A percentile compares a stretch with the other conserved stretches of the same genome.
These are phyloP conservation scores for Leucania comma DNA, from an alignment of 2,888 invertebrate species.

Conservation along the genomic window DNA sequence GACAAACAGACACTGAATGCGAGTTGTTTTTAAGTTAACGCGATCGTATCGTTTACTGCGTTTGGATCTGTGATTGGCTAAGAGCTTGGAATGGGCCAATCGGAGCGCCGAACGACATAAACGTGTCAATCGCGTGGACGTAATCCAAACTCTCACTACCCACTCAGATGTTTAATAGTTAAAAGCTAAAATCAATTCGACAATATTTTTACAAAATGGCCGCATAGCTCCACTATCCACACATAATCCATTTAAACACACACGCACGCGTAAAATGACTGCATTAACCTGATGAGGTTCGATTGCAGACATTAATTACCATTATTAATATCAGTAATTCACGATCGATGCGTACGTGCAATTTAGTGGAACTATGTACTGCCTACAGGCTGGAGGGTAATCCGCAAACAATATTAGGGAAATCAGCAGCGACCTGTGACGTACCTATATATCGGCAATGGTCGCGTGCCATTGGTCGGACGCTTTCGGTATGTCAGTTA, in stretches of 20 bases:
- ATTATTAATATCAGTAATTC: conserved; percentile 73
- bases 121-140: too few species aligned
- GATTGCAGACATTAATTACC: conserved; percentile 77
- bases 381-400: conserved; percentile 59
- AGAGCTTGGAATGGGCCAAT: too few species aligned
- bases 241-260: conserved; percentile 54
- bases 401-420: conserved; percentile 75
- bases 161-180: background rate
- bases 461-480: conserved; percentile 47
- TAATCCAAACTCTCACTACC: too few species aligned
- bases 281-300: conserved; percentile 64
- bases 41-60: too few species aligned
- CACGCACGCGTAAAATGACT: conserved; percentile 54
- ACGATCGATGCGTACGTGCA: conserved; percentile 70
- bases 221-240: conserved; percentile 25
- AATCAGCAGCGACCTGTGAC: conserved; percentile 68
- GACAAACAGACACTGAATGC: too few species aligned
- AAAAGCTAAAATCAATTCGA: background rate
- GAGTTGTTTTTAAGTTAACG: too few species aligned
- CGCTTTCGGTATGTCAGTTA: conserved; percentile 33
- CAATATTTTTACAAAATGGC: conserved; percentile 30
- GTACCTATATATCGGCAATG: conserved; percentile 63
- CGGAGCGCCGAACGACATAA: too few species aligned
- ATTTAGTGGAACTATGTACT: conserved; percentile 65
- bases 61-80: too few species aligned